phyloP scores from a whole-genome alignment of 2,113 vertebrate species.

The Coracopsis vasa region DNA sequence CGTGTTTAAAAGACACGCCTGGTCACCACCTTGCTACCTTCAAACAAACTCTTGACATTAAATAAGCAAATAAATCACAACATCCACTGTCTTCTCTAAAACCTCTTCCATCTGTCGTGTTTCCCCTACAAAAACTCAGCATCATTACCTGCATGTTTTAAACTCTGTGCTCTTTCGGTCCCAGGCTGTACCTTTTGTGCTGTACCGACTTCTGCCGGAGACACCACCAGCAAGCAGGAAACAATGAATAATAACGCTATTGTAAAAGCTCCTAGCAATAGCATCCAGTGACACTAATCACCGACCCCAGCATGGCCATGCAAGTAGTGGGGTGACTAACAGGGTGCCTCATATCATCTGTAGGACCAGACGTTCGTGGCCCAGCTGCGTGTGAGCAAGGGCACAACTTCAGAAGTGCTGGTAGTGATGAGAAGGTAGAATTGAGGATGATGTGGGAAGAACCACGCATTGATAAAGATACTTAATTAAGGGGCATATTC shows the following conservation, averaged over 20 bases:
- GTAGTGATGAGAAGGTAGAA: neutral
- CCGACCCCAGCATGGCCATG: neutral
- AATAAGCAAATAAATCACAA: conserved; percentile 20
- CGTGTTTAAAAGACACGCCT: neutral
- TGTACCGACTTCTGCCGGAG: neutral
- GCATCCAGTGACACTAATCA: conserved; percentile 10
- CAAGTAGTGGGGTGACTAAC: neutral
- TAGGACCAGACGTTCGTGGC: neutral
- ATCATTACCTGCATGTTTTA: neutral
- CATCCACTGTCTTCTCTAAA: neutral
- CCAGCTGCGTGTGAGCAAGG: neutral
- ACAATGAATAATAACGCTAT: conserved; percentile 50
- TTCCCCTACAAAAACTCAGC: neutral
- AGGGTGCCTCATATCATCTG: neutral
- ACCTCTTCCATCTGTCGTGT: neutral
- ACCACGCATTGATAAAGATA: neutral
- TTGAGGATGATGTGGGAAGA: neutral
- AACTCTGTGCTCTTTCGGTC: neutral
- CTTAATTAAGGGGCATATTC: neutral
- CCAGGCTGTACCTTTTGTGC: neutral
- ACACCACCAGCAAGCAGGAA: conserved; percentile 1
- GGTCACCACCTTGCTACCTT: neutral
- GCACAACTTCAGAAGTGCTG: neutral
- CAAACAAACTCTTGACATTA: conserved; percentile 4
- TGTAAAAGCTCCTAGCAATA: conserved; percentile 4